Evolutionary conservation across 2,113 vertebrate species (phyloP).

Genomic region (Acanthisitta chloris): DNA sequence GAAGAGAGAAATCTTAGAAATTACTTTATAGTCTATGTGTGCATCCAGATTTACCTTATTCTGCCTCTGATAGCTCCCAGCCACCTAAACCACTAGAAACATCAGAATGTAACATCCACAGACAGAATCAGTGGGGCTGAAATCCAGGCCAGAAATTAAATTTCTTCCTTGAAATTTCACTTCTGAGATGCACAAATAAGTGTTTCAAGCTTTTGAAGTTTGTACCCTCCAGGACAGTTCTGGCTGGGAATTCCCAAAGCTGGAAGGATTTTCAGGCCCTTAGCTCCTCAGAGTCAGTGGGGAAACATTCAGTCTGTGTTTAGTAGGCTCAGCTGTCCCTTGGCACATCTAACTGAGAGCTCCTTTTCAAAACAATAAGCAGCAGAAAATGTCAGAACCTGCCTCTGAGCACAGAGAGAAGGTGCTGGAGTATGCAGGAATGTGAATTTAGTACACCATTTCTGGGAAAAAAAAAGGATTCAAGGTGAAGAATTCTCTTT

Average conservation of each 20-base stretch:
- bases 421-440: not conserved
- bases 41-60: not conserved
- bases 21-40: not conserved
- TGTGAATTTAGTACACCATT: not conserved
- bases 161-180: not conserved
- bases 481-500: not conserved
- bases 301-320: not conserved
- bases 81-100: not conserved
- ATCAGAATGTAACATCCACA: no score
- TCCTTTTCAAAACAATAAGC: not conserved
- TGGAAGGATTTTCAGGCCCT: not conserved
- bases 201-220: not conserved
- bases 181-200: no score
- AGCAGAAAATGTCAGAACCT: not conserved
- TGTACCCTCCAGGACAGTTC: not conserved
- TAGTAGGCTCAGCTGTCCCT: not conserved
- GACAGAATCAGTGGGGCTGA: not conserved
- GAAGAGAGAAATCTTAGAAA: not conserved
- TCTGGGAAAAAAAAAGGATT: not conserved
- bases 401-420: not conserved
- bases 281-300: not conserved
- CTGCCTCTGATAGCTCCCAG: not conserved
- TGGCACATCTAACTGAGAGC: not conserved
- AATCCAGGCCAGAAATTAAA: not conserved
- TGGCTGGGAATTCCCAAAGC: not conserved